Conservation (phyloP, 2,797 vertebrate genomes). For the Pangasius larnaudii region DNA sequence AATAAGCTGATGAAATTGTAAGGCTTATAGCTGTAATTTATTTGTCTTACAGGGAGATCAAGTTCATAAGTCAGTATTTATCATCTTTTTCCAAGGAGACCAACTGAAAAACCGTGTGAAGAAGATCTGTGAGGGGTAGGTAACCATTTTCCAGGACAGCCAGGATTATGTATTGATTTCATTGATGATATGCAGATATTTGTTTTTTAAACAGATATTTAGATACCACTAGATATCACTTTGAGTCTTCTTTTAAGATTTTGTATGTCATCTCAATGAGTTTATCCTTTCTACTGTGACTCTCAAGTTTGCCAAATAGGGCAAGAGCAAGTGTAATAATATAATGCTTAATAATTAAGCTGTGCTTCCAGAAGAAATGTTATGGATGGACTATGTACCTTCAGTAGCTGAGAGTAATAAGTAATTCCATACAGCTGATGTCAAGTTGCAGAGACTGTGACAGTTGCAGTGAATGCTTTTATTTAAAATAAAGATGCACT, state of each 20-base stretch:
- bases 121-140: conserved; percentile 94
- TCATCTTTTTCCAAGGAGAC: conserved; percentile 97
- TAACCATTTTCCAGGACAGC: background rate
- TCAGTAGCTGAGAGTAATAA: background rate
- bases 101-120: conserved; percentile 94
- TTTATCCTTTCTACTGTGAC: background rate
- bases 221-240: background rate
- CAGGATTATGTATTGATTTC: background rate
- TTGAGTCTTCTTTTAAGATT: background rate
- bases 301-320: background rate
- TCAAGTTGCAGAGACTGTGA: too few relatives aligned
- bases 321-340: background rate
- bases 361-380: background rate
- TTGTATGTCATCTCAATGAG: background rate
- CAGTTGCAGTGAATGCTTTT: too few relatives aligned
- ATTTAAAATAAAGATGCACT: too few relatives aligned
- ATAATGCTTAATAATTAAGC: background rate
- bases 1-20: background rate
- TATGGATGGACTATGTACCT: background rate
- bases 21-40: background rate
- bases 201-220: background rate
- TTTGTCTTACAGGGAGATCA: conserved; percentile 83
- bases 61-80: conserved; percentile 95
- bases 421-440: background rate
- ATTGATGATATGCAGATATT: background rate